phyloP scores from a whole-genome alignment of 2,113 vertebrate species.

The Elephantulus edwardii region DNA sequence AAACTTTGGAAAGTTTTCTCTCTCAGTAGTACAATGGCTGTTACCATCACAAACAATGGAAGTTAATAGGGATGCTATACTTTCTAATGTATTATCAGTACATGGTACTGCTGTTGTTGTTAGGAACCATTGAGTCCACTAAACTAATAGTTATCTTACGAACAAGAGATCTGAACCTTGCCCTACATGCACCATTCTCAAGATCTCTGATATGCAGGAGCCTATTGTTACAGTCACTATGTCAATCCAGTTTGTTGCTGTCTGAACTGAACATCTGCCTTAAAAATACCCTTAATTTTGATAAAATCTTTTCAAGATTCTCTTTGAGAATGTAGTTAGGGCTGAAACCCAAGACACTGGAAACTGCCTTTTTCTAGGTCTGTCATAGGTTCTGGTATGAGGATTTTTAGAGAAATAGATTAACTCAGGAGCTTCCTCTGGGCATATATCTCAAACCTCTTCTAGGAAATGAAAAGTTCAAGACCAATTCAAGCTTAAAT shows the following conservation, averaged over 20 bases:
- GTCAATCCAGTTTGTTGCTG: neutral
- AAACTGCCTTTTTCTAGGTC: neutral
- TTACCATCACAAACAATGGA: neutral
- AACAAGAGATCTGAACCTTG: too few relatives aligned
- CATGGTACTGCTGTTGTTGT: too few relatives aligned
- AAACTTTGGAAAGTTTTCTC: neutral
- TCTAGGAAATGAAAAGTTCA: slow-evolving; percentile 62
- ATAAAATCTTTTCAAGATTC: neutral
- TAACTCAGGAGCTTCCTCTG: slow-evolving; percentile 21
- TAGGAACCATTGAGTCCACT: too few relatives aligned
- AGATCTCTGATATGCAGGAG: too few relatives aligned
- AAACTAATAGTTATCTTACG: too few relatives aligned
- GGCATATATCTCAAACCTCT: slow-evolving; percentile 27
- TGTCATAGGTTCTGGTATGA: neutral
- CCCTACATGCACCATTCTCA: too few relatives aligned
- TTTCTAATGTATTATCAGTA: neutral
- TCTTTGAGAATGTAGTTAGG: neutral
- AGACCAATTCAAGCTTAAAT: slow-evolving; percentile 47
- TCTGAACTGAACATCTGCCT: neutral
- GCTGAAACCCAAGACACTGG: neutral
- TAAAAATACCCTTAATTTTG: neutral
- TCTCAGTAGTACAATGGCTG: neutral
- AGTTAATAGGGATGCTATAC: neutral
- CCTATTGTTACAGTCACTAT: neutral
- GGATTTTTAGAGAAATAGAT: slow-evolving; percentile 49